Percentiles rank a stretch among this genome's conserved stretches.
These are phyloP conservation scores for Tauraco erythrolophus DNA, from an alignment of 2,113 vertebrate genomes.

Conservation along the genomic window DNA sequence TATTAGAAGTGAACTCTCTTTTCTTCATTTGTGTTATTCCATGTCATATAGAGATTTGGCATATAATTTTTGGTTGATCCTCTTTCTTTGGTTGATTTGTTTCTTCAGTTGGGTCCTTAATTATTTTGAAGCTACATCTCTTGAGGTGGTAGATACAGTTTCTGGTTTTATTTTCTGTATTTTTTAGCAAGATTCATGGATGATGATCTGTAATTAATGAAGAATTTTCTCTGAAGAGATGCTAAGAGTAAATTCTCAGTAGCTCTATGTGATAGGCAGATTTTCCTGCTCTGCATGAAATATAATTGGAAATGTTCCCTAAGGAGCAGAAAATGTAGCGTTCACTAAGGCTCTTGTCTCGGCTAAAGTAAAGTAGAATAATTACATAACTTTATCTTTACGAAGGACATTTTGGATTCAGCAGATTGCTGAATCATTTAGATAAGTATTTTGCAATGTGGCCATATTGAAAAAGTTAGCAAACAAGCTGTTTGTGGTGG, in stretches of 20 bases:
- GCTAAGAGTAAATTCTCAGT: conserved; percentile 11
- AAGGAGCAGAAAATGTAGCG: conserved; percentile 21
- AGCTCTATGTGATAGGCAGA: conserved; percentile 1
- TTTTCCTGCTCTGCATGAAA: conserved; percentile 42
- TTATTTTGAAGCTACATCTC: background rate
- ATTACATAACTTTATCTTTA: conserved; percentile 27
- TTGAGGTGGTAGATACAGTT: background rate
- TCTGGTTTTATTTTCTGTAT: conserved; percentile 1
- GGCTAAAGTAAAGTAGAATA: conserved; percentile 15
- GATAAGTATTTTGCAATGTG: background rate
- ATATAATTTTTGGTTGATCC: background rate
- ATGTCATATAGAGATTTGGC: background rate
- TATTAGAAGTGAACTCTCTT: background rate
- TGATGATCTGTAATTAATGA: conserved; percentile 53
- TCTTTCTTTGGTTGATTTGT: background rate
- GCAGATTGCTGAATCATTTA: conserved; percentile 4
- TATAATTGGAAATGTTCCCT: conserved; percentile 59
- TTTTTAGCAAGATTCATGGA: background rate
- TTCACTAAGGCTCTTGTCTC: conserved; percentile 27
- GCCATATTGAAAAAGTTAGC: background rate
- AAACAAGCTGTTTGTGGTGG: background rate
- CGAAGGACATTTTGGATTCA: background rate
- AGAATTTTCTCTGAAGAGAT: conserved; percentile 48
- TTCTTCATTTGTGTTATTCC: background rate
- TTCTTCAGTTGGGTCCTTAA: background rate